Evolutionary conservation across 1,140 invertebrate species (phyloP).

Genomic region (Myzus persicae): DNA sequence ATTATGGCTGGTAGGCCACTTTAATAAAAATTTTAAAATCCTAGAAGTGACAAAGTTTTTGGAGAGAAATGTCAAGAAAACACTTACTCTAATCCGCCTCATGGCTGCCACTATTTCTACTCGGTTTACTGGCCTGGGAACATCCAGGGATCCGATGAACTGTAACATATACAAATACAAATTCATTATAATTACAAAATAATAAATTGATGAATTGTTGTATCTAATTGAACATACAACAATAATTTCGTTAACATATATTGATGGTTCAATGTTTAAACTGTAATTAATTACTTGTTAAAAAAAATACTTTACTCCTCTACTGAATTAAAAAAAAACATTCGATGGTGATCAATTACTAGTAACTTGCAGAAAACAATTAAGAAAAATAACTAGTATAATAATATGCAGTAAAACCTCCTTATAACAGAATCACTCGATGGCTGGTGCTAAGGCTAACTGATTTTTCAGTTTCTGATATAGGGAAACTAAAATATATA

Average conservation of each 20-base stretch:
- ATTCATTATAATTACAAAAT: not conserved
- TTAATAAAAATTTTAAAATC: not conserved
- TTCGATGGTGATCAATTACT: not conserved
- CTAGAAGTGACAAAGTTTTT: not conserved
- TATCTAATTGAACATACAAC: not conserved
- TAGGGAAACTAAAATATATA: too few species aligned
- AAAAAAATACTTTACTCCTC: not conserved
- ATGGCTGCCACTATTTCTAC: slow-evolving; percentile 98
- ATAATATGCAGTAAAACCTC: too few species aligned
- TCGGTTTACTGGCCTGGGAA: slow-evolving; percentile 91
- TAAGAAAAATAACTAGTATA: too few species aligned
- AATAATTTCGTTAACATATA: not conserved
- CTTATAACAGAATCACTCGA: too few species aligned
- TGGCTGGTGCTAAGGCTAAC: too few species aligned
- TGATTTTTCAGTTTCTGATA: too few species aligned
- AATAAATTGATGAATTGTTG: not conserved
- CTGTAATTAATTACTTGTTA: not conserved
- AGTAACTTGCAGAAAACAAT: too few species aligned
- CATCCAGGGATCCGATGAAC: slow-evolving; percentile 97
- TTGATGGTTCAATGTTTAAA: not conserved
- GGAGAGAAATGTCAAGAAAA: not conserved
- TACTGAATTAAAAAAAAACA: not conserved
- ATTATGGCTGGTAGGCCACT: not conserved
- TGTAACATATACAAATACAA: slow-evolving; percentile 70
- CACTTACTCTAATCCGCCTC: slow-evolving; percentile 93